Conservation (phyloP, 2,888 invertebrate species). For the Deroplatys truncata region DNA sequence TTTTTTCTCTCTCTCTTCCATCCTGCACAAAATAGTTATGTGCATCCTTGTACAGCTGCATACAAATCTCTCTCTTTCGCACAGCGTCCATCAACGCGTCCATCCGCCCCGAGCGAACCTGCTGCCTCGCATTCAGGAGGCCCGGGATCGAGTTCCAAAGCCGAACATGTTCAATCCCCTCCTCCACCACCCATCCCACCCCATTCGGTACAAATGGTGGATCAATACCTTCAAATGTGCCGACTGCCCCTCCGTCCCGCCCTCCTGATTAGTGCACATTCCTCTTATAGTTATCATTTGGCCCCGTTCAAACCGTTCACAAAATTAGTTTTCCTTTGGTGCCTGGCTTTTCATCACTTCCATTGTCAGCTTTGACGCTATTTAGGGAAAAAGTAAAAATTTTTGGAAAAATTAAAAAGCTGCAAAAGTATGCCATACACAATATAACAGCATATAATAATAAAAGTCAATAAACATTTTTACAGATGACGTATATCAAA, state of each 20-base stretch:
- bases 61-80: not conserved
- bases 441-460: no score
- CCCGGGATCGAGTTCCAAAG: slow-evolving; percentile 6
- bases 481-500: no score
- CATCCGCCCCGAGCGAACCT: not conserved
- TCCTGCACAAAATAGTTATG: not conserved
- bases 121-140: not conserved
- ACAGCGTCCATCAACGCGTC: not conserved
- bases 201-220: not conserved
- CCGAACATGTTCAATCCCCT: not conserved
- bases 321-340: not conserved
- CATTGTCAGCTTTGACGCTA: not conserved
- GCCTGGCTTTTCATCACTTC: not conserved
- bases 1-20: not conserved
- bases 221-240: slow-evolving; percentile 7
- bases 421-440: no score
- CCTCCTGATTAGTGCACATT: not conserved
- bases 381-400: not conserved
- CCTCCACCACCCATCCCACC: not conserved
- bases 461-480: no score
- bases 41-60: not conserved
- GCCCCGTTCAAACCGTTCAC: not conserved
- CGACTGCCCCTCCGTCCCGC: not conserved
- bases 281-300: not conserved
- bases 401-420: no score